Base-by-base conservation (phyloP, 2,888 invertebrate genomes). In the Pegoplata infirma region DNA sequence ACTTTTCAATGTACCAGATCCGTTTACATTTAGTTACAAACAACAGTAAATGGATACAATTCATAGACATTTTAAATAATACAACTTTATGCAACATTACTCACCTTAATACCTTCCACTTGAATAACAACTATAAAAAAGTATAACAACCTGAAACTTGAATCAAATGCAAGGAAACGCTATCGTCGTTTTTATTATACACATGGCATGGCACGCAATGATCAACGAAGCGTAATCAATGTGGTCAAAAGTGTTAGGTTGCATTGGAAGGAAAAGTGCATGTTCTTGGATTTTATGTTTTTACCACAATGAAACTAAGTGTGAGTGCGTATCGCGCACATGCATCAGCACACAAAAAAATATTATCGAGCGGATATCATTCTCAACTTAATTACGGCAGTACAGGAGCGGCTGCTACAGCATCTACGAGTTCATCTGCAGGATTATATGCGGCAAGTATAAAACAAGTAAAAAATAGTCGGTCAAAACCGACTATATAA, bases 261-360 rank as follows among this genome's bases (percentile, higher is more conserved):
- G 46, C 63, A 58, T 19, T 49, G 40, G 53, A 53, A 68, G 56
- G 19, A 61, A 53, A 69, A 55, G 66, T 66, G 23, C 46, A 66
- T 61, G 40, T 69, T 69, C 6, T 56, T 80, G 23, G 23, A 66
- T 56, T 76, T 61, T 78, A 76, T 71, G 69, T 80, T 51, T 17
- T 59, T 76, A 68, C 66, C 80, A 81, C 74, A 86, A 96, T 96
- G 96, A 96, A 96, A 93, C 91, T 96, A 88, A 95, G 95, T 90
- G 96, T 96, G 86, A 95, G 95, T 86, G 96, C 96, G 86, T 96
- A 95, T 90, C 93, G 96, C 89, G 96, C 96, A 88, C 96, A 96
- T 90, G 95, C 96, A 89, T 95, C 95, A 83, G 96, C 96, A 89
- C 95, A 96, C 90, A 95, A 95, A 91, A 96, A 96, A 91, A 95